phyloP scores from a whole-genome alignment of 2,113 vertebrate genomes.

The Phalacrocorax pelagicus region DNA sequence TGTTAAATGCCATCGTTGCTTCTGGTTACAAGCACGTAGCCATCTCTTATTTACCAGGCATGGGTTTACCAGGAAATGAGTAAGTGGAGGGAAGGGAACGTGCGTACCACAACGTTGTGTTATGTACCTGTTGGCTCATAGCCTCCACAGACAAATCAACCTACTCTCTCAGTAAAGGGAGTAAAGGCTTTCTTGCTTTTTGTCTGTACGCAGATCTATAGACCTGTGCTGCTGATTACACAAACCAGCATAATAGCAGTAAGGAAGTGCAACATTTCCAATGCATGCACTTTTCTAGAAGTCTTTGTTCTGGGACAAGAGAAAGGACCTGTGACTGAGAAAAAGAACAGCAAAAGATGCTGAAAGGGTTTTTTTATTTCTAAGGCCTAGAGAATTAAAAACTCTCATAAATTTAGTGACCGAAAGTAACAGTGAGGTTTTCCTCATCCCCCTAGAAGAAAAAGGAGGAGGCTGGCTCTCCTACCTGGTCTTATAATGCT shows the following conservation, averaged over 20 bases:
- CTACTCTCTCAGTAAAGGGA: neutral
- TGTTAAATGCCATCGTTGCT: neutral
- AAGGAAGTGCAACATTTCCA: neutral
- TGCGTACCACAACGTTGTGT: rapidly evolving
- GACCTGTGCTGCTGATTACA: neutral
- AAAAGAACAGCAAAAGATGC: neutral
- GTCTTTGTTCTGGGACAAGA: neutral
- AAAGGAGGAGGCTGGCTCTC: neutral
- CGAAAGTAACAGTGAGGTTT: neutral
- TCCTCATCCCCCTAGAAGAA: neutral
- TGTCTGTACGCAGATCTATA: neutral
- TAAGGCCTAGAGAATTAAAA: neutral
- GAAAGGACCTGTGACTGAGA: neutral
- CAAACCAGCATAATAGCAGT: neutral
- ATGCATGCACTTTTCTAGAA: neutral
- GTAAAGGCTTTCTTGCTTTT: neutral
- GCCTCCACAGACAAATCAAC: neutral
- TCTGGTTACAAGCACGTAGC: neutral
- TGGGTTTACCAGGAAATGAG: neutral
- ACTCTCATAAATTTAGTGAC: neutral
- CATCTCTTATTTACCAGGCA: neutral
- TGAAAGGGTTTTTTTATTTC: neutral
- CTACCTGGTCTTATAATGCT: neutral
- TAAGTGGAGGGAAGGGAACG: neutral
- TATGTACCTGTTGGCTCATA: neutral